Conservation (phyloP, 2,797 vertebrate genomes). For the Parauchenoglanis ngamensis region DNA sequence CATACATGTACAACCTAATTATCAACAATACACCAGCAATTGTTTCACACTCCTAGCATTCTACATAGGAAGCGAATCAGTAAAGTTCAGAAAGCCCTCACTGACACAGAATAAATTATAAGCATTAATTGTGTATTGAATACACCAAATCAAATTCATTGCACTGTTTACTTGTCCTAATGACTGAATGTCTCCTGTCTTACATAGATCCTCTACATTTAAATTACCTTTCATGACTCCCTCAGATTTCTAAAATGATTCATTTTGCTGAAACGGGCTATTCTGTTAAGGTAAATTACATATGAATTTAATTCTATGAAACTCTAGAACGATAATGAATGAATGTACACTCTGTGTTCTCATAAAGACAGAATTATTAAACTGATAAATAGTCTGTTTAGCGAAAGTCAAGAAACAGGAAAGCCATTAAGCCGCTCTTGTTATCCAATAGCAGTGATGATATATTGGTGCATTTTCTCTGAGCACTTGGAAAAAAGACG, state of each 20-base stretch:
- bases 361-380: conserved; percentile 1
- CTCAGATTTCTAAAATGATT: neutral
- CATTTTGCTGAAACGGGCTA: neutral
- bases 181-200: neutral
- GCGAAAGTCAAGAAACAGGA: neutral
- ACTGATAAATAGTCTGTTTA: neutral
- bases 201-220: neutral
- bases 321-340: conserved; percentile 16
- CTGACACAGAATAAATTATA: neutral
- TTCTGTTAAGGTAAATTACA: conserved; percentile 11
- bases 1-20: neutral
- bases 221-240: conserved; percentile 8
- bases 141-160: neutral
- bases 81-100: neutral
- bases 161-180: neutral
- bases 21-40: neutral
- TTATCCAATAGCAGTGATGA: conserved; percentile 17
- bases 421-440: neutral
- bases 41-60: neutral
- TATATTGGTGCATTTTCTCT: neutral
- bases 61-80: neutral
- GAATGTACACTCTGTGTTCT: neutral
- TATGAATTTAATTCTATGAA: neutral
- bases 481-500: neutral
- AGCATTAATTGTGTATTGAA: conserved; percentile 18